phyloP scores from a whole-genome alignment of 2,113 vertebrate species.

The Onychostruthus taczanowskii region DNA sequence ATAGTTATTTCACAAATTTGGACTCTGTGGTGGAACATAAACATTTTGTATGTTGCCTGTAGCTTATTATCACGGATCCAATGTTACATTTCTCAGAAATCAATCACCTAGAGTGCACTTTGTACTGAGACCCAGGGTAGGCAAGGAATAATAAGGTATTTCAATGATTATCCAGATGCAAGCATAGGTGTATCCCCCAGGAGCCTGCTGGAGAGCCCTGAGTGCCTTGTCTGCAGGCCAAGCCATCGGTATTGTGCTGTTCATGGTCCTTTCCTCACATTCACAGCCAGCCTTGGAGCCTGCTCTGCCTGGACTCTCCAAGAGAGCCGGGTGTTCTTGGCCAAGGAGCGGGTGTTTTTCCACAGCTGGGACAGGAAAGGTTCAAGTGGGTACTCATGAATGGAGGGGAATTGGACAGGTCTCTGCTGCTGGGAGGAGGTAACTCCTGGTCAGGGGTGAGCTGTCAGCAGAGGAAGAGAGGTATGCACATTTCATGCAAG shows the following conservation, averaged over 20 bases:
- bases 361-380: not conserved
- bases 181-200: not conserved
- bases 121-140: not conserved
- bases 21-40: constrained; percentile 33
- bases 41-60: constrained; percentile 36
- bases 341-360: constrained; percentile 1
- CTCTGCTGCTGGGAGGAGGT: not conserved
- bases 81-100: constrained; percentile 25
- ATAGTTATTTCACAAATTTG: constrained; percentile 65
- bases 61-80: constrained; percentile 11
- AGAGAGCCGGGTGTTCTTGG: constrained; percentile 43
- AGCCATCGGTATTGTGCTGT: not conserved
- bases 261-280: not conserved
- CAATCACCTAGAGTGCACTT: not conserved
- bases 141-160: not conserved
- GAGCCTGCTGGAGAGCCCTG: not conserved
- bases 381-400: not conserved
- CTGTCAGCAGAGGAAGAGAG: not conserved
- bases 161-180: not conserved
- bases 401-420: not conserved
- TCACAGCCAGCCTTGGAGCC: constrained; percentile 14
- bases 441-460: not conserved
- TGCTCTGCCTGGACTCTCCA: not conserved
- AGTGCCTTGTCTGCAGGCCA: not conserved
- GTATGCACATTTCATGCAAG: not conserved